Evolutionary conservation across 2,888 invertebrate species (phyloP).

Genomic region (Priocnemis perturbator): DNA sequence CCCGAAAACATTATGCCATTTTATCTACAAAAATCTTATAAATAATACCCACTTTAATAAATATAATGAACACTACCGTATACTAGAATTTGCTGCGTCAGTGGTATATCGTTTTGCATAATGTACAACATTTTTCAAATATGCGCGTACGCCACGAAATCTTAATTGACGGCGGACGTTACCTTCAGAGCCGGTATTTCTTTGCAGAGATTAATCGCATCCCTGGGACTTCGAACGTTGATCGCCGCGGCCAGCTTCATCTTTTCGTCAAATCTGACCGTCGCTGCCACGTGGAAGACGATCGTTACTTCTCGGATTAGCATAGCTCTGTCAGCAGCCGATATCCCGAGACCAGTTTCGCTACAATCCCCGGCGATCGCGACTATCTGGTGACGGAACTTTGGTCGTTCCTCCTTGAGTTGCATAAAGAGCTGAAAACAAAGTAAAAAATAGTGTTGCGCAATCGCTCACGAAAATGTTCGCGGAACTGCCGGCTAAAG

Average conservation of each 20-base stretch:
- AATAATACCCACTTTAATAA: no score
- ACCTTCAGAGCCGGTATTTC: constrained; percentile 81
- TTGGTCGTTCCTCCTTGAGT: constrained; percentile 78
- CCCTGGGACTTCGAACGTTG: constrained; percentile 83
- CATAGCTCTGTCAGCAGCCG: constrained; percentile 77
- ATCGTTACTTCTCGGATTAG: constrained; percentile 77
- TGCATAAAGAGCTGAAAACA: constrained; percentile 77
- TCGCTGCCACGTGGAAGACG: constrained; percentile 79
- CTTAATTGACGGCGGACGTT: background rate
- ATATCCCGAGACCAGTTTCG: constrained; percentile 79
- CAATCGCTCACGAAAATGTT: background rate
- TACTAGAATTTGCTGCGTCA: no score
- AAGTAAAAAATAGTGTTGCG: background rate
- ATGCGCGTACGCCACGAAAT: no score
- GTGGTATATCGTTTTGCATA: no score
- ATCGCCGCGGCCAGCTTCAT: constrained; percentile 84
- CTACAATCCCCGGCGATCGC: constrained; percentile 80
- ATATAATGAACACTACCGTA: no score
- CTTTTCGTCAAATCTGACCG: constrained; percentile 84
- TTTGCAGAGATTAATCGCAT: constrained; percentile 81
- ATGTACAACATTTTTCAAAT: no score
- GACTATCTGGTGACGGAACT: constrained; percentile 79
- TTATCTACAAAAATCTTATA: no score
- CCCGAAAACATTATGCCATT: no score
- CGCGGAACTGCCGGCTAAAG: background rate